Evolutionary conservation across 2,888 invertebrate species (phyloP).

Genomic region (Cantharis rustica): DNA sequence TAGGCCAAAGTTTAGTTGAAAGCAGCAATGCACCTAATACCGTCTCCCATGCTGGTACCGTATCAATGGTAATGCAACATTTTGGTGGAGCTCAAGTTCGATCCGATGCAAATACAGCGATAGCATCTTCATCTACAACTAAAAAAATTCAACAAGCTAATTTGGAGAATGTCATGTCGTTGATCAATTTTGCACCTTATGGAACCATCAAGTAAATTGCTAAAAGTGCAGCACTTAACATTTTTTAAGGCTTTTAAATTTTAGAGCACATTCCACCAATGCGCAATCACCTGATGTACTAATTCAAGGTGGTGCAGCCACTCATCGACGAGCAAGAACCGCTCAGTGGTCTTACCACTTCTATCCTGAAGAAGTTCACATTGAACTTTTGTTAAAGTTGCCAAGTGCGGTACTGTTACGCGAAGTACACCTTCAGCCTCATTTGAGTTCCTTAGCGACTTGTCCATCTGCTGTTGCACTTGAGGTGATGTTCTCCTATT

Average conservation of each 20-base stretch:
- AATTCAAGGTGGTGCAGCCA: slow-evolving; percentile 72
- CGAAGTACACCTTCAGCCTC: slow-evolving; percentile 87
- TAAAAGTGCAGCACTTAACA: background rate
- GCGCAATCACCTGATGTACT: slow-evolving; percentile 89
- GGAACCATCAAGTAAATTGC: slow-evolving; percentile 60
- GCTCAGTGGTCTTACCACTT: slow-evolving; percentile 97
- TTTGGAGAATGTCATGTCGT: slow-evolving; percentile 72
- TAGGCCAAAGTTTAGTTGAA: slow-evolving; percentile 78
- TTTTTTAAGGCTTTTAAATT: background rate
- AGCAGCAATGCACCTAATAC: slow-evolving; percentile 73
- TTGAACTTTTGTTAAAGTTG: slow-evolving; percentile 83
- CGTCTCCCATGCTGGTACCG: slow-evolving; percentile 60
- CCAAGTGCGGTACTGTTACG: slow-evolving; percentile 88
- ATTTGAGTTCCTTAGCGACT: slow-evolving; percentile 80
- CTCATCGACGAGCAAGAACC: slow-evolving; percentile 82
- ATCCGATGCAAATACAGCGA: slow-evolving; percentile 52
- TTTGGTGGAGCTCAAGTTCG: slow-evolving; percentile 57
- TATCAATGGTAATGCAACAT: slow-evolving; percentile 66
- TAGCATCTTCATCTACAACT: slow-evolving; percentile 46
- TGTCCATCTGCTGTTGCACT: slow-evolving; percentile 89
- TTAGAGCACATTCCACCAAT: slow-evolving; percentile 58
- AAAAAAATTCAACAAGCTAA: slow-evolving; percentile 55
- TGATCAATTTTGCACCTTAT: slow-evolving; percentile 89
- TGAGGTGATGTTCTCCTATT: slow-evolving; percentile 62
- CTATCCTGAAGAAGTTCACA: slow-evolving; percentile 86